Percentiles rank a stretch among this genome's conserved stretches.
phyloP scores from a whole-genome alignment of 53 echinoderm and acorn worm genomes.

The Temnopleurus reevesii region DNA sequence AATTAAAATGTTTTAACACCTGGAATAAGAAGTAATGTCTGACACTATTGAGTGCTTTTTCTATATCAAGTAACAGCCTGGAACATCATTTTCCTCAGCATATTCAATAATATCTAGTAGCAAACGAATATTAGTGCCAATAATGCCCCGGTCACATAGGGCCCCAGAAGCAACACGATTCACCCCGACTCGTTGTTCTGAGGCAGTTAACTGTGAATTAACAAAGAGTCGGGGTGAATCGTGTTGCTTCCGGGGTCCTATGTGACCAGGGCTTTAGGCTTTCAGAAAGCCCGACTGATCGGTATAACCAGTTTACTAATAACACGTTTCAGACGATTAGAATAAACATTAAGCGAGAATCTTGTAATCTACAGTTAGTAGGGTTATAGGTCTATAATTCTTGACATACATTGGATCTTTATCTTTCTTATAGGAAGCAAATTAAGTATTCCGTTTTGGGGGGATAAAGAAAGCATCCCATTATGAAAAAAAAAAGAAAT shows the following conservation, averaged over 20 bases:
- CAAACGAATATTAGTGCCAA: conserved; percentile 7
- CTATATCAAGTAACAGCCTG: background rate
- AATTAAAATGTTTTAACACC: background rate
- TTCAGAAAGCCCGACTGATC: conserved; percentile 32
- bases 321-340: conserved; percentile 12
- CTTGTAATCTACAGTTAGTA: conserved; percentile 20
- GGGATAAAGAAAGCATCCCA: conserved; percentile 38
- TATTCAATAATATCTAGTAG: background rate
- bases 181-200: too few relatives aligned
- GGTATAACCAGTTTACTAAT: too few relatives aligned
- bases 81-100: background rate
- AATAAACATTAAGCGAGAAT: conserved; percentile 11
- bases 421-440: conserved; percentile 58
- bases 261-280: too few relatives aligned
- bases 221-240: too few relatives aligned
- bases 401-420: conserved; percentile 51
- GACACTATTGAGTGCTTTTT: conserved; percentile 33
- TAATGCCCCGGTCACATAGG: too few relatives aligned
- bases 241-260: too few relatives aligned
- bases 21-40: background rate
- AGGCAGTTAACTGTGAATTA: too few relatives aligned
- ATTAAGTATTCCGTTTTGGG: conserved; percentile 49
- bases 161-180: too few relatives aligned
- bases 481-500: conserved; percentile 48
- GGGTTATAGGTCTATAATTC: background rate